These are phyloP conservation scores for Dysmachus trigonus DNA, from an alignment of 2,888 invertebrate species.

Conservation along the genomic window DNA sequence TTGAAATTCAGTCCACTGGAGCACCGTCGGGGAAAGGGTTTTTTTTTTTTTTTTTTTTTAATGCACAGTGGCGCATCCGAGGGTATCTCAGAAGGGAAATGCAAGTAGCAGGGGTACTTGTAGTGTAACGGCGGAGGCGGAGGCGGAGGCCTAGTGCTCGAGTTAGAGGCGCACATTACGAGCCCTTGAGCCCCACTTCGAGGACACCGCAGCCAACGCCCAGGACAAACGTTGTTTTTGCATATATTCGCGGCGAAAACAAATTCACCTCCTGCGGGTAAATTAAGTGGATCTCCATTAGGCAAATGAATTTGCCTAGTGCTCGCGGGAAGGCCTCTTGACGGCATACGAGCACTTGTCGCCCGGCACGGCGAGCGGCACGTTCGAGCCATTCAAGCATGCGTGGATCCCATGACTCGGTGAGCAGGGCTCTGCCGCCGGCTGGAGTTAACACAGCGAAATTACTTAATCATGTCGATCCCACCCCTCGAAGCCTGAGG, in stretches of 20 bases:
- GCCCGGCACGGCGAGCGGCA: not conserved
- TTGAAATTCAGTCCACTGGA: conserved; percentile 18
- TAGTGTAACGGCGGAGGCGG: no score
- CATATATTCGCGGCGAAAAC: not conserved
- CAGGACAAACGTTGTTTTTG: conserved; percentile 16
- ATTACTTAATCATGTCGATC: not conserved
- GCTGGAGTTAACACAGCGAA: not conserved
- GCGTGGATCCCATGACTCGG: not conserved
- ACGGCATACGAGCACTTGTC: conserved; percentile 19
- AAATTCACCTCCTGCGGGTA: conserved; percentile 20
- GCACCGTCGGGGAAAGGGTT: not conserved
- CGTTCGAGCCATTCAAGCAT: not conserved
- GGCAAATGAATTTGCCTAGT: conserved; percentile 28
- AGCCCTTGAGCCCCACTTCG: conserved; percentile 5
- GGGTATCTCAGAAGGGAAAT: not conserved
- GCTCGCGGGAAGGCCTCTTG: not conserved
- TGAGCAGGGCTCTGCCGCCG: not conserved
- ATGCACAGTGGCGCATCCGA: not conserved
- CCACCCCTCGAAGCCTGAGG: not conserved
- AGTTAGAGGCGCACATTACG: conserved; percentile 2
- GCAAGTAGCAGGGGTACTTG: not conserved
- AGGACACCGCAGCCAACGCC: conserved; percentile 23
- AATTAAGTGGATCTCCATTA: conserved; percentile 39
- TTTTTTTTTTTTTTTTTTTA: no score
- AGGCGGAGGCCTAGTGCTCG: not conserved